Base-by-base conservation (phyloP, 2,888 invertebrate genomes). In the Dilophus febrilis region DNA sequence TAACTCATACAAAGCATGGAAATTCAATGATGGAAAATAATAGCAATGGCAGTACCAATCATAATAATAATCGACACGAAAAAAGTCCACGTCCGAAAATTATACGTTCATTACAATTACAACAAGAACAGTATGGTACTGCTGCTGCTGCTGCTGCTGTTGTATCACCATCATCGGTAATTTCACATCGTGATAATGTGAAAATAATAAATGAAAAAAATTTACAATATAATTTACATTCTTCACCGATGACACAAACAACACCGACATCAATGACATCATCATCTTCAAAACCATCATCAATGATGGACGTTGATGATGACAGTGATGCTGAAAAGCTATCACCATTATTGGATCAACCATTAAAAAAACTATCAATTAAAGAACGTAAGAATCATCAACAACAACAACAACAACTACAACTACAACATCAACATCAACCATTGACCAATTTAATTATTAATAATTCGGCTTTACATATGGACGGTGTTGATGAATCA, bases 251-350 rank as follows among this genome's bases (percentile, higher is more conserved):
- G n/a, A n/a, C n/a, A n/a, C n/a, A n/a, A n/a, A n/a, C n/a, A n/a
- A n/a, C n/a, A n/a, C n/a, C n/a, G n/a, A n/a, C n/a, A n/a, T n/a
- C n/a, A n/a, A n/a, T n/a, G n/a, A n/a, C n/a, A n/a, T n/a, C n/a
- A n/a, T n/a, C n/a, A n/a, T n/a, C n/a, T n/a, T n/a, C n/a, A n/a
- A n/a, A n/a, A n/a, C n/a, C n/a, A n/a, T n/a, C n/a, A n/a, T 22
- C 22, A 22, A 4, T 8, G 8, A 22, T 35, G 52, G 68, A 65
- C 29, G 64, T 68, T 34, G 83, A 79, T 52, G 80, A 80, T 48
- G 84, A 85, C 54, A 85, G 85, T 54, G 85, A 86, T 58, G 77
- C 78, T 37, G 86, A 86, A 61, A 76, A 85, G 49, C 60, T 84
- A 40, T 85, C 85, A 14, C 86, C 86, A 14, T 61, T 86, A 27